Evolutionary conservation across 2,888 invertebrate genomes (phyloP), one percentile per base, ranked within the genome.

Genomic region (Lasiommata megera): DNA sequence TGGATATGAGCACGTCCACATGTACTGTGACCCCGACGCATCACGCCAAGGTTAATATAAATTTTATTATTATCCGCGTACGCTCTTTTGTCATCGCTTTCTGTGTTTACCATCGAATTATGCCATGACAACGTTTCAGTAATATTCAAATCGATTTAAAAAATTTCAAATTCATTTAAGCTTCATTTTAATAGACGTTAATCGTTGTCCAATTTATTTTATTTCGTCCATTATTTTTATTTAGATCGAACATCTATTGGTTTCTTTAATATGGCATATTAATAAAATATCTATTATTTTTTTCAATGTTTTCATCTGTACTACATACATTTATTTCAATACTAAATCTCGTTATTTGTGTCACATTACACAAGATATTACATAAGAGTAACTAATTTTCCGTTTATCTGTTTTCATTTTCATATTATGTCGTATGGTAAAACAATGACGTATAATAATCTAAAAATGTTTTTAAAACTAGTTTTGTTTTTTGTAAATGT

Each of bases 11-110:
- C 64, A 90, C 89, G 1, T 89, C 90, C 0, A 90, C 90, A 1
- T 89, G 89, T 70, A 93, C 93, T 0, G 93, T 93, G 64, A 93
- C 93, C 0, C 93, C 93, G 0, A 93, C 93, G 47, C 93, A 90
- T 61, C 89, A 93, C 61, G 92, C 88, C 57, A 91, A 91, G 89
- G 91, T 91, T 79, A 67, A n/a, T n/a, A n/a, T n/a, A n/a, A n/a
- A n/a, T n/a, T n/a, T n/a, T n/a, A n/a, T n/a, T n/a, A n/a, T n/a
- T n/a, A n/a, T n/a, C n/a, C n/a, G n/a, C n/a, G n/a, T n/a, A n/a
- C n/a, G n/a, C n/a, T n/a, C n/a, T n/a, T 47, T 52, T 23, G 41
- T 53, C 46, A 43, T 54, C 28, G 52, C 52, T 57, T 38, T 34
- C 11, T 56, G 44, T 56, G 18, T 37, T 37, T 38, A 9, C n/a